These are phyloP conservation scores for Zeus faber DNA, from an alignment of 2,113 vertebrate genomes.

Conservation along the genomic window DNA sequence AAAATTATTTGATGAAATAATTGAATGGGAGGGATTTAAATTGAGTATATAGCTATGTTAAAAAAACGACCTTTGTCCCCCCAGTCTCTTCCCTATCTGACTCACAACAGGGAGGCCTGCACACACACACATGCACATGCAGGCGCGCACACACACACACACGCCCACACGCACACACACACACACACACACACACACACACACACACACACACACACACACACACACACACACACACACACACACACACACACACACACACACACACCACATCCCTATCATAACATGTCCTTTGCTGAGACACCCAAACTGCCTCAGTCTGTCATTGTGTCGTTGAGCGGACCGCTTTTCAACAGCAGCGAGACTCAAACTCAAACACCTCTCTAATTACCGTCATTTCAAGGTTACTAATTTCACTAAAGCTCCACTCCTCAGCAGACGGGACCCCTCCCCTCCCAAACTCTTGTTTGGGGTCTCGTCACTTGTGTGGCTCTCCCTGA, in stretches of 20 bases:
- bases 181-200: conserved; percentile 3
- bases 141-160: conserved; percentile 15
- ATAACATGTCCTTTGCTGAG: conserved; percentile 49
- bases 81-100: no score
- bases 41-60: no score
- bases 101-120: neutral
- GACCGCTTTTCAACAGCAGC: conserved; percentile 46
- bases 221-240: conserved; percentile 52
- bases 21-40: no score
- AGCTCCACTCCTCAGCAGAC: conserved; percentile 35
- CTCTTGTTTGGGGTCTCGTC: conserved; percentile 11
- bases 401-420: conserved; percentile 54
- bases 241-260: conserved; percentile 24
- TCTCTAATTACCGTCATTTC: conserved; percentile 62
- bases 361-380: conserved; percentile 30
- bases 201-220: conserved; percentile 6
- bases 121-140: conserved; percentile 16
- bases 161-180: neutral
- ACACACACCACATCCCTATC: conserved; percentile 56
- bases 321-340: conserved; percentile 47
- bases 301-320: conserved; percentile 47
- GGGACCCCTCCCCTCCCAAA: conserved; percentile 7
- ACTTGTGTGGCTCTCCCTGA: conserved; percentile 9
- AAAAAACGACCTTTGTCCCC: no score
- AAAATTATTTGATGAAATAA: no score